These are phyloP conservation scores for Buceros bicornis DNA, from an alignment of 2,797 vertebrate genomes.

Conservation along the genomic window DNA sequence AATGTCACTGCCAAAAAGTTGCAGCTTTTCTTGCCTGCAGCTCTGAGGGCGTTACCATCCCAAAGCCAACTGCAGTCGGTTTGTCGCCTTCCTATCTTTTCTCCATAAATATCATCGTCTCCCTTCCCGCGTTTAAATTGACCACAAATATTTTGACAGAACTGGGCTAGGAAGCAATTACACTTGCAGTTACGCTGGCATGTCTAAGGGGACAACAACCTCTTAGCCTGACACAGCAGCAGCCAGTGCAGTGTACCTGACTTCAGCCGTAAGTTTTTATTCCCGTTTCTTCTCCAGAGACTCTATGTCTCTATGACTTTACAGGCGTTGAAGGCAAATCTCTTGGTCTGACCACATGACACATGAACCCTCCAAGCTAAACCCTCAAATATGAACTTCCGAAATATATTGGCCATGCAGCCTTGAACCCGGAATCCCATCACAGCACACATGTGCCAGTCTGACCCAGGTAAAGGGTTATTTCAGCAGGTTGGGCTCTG, in stretches of 20 bases:
- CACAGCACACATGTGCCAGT: background rate
- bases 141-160: slow-evolving; percentile 38
- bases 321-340: background rate
- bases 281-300: background rate
- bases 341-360: background rate
- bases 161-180: slow-evolving; percentile 13
- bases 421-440: background rate
- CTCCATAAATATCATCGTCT: slow-evolving; percentile 4
- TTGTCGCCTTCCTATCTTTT: background rate
- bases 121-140: background rate
- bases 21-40: background rate
- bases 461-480: background rate
- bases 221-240: background rate
- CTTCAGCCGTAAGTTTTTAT: background rate
- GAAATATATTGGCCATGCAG: fast-evolving
- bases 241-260: background rate
- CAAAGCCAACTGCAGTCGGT: background rate
- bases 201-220: background rate
- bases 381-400: background rate
- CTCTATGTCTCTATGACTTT: background rate
- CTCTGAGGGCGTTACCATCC: background rate
- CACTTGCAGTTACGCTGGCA: background rate
- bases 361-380: background rate
- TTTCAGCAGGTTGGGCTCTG: background rate
- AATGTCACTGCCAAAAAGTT: background rate